Evolutionary conservation across 2,888 invertebrate genomes (phyloP), one percentile per base, ranked within the genome.

Genomic region (Liopterus haemorrhoidalis): DNA sequence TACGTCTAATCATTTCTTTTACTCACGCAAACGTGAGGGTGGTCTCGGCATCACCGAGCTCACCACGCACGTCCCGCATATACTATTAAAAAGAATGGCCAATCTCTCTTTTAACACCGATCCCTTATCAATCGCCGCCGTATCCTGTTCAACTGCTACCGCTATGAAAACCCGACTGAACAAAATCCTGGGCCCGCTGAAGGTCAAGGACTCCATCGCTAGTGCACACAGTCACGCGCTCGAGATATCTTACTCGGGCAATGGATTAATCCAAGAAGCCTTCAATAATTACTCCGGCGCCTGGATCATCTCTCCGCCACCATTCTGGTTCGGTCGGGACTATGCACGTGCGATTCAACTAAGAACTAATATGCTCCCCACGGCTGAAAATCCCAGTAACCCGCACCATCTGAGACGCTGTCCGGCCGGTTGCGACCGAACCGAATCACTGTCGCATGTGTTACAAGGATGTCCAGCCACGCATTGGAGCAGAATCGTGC

Each of bases 311-410:
- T n/a, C 14, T 15, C 46, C 49, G 2, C 49, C 46, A 2, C 9
- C n/a, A 1, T 49, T 38, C 12, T 49, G 46, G 49, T 41, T 42
- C 1, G 49, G 37, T 1, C 22, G 35, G 0, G 48, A 48, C 6
- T 48, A 22, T 11, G 31, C 44, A 1, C 35, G 22, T 8, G 49
- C 43, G 1, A 11, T 39, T 0, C 49, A 49, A n/a, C 31, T 49
- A 1, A 8, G 39, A 4, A 42, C 33, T 1, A 49, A 49, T 30
- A 27, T 49, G 8, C 42, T 49, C 2, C 49, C 46, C 1, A 46
- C 49, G 2, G 38, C 39, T 19, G 46, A 46, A 0, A 44, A 35
- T 1, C 48, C 48, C 1, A 37, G 37, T 1, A 35, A 33, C 20
- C 48, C 48, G 1, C 19, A 18, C n/a, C n/a, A n/a, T n/a, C n/a